Evolutionary conservation across 2,113 vertebrate genomes (phyloP).

Genomic region (Vidua chalybeata): DNA sequence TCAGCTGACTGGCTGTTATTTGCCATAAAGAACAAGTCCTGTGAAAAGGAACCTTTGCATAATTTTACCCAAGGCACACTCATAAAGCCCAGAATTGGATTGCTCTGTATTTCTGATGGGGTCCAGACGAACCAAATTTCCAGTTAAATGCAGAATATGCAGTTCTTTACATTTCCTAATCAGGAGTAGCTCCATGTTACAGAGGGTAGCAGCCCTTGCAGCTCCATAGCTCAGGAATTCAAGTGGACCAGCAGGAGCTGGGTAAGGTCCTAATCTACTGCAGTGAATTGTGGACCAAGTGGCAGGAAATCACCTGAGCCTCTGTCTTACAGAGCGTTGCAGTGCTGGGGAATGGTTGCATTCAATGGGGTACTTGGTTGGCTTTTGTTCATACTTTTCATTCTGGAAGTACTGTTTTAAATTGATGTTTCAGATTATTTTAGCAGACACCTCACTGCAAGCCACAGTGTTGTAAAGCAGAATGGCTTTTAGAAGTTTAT

Average conservation of each 20-base stretch:
- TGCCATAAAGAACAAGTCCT: background rate
- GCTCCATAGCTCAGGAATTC: background rate
- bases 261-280: background rate
- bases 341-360: background rate
- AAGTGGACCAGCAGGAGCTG: background rate
- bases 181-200: background rate
- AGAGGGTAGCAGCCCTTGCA: background rate
- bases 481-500: conserved; percentile 56
- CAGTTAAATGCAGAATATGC: background rate
- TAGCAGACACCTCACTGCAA: conserved; percentile 27
- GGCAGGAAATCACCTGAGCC: background rate
- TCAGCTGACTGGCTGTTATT: background rate
- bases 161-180: background rate
- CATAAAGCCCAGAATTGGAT: background rate
- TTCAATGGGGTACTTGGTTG: conserved; percentile 29
- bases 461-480: conserved; percentile 9
- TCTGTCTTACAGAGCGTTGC: background rate
- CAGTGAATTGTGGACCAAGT: background rate
- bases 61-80: background rate
- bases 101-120: background rate
- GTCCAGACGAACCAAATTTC: background rate
- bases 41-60: background rate
- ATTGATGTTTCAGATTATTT: conserved; percentile 19
- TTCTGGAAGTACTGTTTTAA: conserved; percentile 30
- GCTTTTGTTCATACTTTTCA: conserved; percentile 22